Evolutionary conservation across 1,140 invertebrate genomes (phyloP), one percentile per base, ranked within the genome.

Genomic region (Sweltsa coloradensis): DNA sequence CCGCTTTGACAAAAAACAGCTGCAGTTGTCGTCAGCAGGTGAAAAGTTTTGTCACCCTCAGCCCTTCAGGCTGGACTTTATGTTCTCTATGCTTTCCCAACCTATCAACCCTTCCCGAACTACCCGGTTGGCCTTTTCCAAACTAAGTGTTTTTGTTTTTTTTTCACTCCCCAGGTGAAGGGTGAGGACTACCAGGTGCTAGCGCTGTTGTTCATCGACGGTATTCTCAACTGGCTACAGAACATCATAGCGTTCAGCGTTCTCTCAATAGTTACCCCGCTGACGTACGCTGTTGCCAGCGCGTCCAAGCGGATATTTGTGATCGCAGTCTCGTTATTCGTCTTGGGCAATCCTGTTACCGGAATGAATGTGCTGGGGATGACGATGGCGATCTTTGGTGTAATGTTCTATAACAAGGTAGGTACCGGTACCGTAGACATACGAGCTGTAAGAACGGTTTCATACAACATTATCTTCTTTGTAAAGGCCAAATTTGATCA

Each of bases 241-340:
- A 97, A 96, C 60, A 81, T 97, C 45, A 78, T 95, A 19, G 93
- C 94, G 0, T 97, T 98, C 65, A 90, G 86, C 49, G 81, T 97
- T 21, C 72, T 98, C 47, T 83, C 81, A 19, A 65, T 92, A 46
- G 89, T 97, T 1, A 82, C 90, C 13, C 90, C 94, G 14, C 69
- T 97, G 19, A 92, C 90, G 0, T 98, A 97, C 65, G 89, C 92
- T 0, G 91, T 98, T 18, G 89, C 91, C 13, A 96, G 87, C 65
- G 89, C 90, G 11, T 89, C 89, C n/a, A 97, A 98, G 66, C 72
- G 94, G 55, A 89, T 97, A 51, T 88, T 88, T 49, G 86, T 97
- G 16, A 97, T 97, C 55, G 80, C 75, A 18, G 79, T 89, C 19
- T 96, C 91, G 5, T 69, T 98, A 45, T 64, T 96, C 31, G 73